A percentile compares a stretch with the other conserved stretches of the same genome.
Evolutionary conservation across 2,888 invertebrate genomes (phyloP).

Genomic region (Rotaria sp.): DNA sequence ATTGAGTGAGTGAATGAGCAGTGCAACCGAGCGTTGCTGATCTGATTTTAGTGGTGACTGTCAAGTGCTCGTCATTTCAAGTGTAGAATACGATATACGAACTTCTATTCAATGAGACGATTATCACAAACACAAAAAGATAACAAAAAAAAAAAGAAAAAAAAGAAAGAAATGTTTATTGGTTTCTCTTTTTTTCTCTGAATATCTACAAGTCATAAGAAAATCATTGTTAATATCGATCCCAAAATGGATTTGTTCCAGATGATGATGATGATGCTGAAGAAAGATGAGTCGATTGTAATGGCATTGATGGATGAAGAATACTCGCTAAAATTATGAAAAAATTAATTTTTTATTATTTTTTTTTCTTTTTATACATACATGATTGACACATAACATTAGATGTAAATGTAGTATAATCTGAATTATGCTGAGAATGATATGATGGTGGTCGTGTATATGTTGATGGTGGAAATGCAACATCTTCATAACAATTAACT

Average conservation of each 20-base stretch:
- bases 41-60: conserved; percentile 24
- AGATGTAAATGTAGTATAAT: neutral
- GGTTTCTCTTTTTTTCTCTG: neutral
- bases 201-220: neutral
- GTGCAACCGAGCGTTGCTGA: conserved; percentile 2
- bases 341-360: neutral
- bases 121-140: conserved; percentile 12
- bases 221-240: neutral
- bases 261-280: neutral
- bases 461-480: neutral
- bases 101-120: conserved; percentile 24
- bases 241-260: neutral
- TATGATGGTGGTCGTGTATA: conserved; percentile 7
- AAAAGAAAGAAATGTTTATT: neutral
- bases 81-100: conserved; percentile 17
- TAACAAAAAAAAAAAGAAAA: neutral
- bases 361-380: neutral
- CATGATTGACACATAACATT: conserved; percentile 30
- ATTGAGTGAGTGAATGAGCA: conserved; percentile 7
- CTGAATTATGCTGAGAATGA: neutral
- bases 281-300: neutral
- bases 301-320: neutral
- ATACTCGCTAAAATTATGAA: neutral
- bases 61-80: neutral
- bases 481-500: conserved; percentile 13